Percentiles rank a stretch among this genome's conserved stretches.
phyloP scores from a whole-genome alignment of 2,888 invertebrate species.

The Lasioglossum pauxillum region DNA sequence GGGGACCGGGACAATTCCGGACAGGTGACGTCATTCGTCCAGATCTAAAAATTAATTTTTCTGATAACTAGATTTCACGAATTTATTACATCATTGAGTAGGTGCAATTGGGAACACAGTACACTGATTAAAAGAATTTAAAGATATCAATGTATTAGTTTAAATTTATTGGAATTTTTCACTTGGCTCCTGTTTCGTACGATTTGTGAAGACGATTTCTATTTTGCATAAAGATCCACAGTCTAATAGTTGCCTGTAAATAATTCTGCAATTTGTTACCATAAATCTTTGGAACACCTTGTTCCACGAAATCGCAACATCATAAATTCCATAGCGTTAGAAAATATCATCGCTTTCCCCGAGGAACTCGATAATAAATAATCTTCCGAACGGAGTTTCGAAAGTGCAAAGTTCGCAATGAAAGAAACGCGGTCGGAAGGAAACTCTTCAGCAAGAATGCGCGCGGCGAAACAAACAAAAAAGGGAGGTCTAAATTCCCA shows the following conservation, averaged over 20 bases:
- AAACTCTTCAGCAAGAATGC: background rate
- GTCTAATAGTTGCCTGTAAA: background rate
- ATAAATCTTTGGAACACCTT: background rate
- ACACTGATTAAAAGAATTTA: too few relatives aligned
- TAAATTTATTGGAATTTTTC: too few relatives aligned
- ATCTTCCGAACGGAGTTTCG: background rate
- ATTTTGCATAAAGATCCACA: background rate
- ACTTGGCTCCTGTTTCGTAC: too few relatives aligned
- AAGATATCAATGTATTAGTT: too few relatives aligned
- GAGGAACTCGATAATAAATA: background rate
- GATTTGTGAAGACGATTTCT: too few relatives aligned
- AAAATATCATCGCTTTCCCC: background rate
- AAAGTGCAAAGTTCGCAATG: constrained; percentile 16
- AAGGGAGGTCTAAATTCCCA: constrained; percentile 29
- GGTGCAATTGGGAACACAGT: too few relatives aligned
- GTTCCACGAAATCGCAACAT: background rate
- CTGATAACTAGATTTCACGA: too few relatives aligned
- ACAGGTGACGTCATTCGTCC: background rate
- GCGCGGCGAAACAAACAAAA: constrained; percentile 27
- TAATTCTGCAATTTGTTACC: background rate
- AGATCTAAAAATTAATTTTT: background rate
- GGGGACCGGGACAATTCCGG: background rate
- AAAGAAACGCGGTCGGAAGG: constrained; percentile 8
- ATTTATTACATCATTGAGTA: too few relatives aligned
- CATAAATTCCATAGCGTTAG: background rate